Percentiles rank a stretch among this genome's conserved stretches.
Conservation (phyloP, 2,888 invertebrate genomes). For the Sesamia inferens region DNA sequence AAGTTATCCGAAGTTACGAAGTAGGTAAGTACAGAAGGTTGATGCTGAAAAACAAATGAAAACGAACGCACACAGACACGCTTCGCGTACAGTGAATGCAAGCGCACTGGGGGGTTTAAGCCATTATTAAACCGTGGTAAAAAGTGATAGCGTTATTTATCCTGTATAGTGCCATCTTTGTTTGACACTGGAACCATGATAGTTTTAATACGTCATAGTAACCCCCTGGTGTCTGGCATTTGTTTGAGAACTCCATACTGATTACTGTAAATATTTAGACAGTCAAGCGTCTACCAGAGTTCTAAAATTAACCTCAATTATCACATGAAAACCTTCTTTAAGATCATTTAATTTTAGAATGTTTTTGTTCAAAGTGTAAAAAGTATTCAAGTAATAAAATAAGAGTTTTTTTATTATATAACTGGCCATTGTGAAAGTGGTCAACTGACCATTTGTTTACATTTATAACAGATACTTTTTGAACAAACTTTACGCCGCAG, state of each 20-base stretch:
- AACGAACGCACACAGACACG: background rate
- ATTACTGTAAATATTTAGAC: background rate
- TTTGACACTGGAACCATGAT: no score
- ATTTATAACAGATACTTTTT: background rate
- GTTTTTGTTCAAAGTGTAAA: no score
- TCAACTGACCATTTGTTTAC: background rate
- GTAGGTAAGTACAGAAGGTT: background rate
- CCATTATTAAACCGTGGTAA: no score
- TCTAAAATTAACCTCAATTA: background rate
- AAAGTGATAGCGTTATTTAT: no score
- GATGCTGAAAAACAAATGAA: background rate
- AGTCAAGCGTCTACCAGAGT: background rate
- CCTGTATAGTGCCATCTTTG: no score
- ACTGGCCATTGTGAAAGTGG: background rate
- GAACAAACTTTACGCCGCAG: background rate
- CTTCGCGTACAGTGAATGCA: background rate
- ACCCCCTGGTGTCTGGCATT: background rate
- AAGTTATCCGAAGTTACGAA: slow-evolving; percentile 25
- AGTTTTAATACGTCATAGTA: no score
- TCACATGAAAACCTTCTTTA: background rate
- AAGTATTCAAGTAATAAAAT: background rate
- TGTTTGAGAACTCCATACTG: background rate
- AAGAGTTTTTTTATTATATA: background rate
- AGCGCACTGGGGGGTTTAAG: background rate
- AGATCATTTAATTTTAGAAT: background rate